phyloP scores from a whole-genome alignment of 2,888 invertebrate genomes.

The Drosophila tripunctata region DNA sequence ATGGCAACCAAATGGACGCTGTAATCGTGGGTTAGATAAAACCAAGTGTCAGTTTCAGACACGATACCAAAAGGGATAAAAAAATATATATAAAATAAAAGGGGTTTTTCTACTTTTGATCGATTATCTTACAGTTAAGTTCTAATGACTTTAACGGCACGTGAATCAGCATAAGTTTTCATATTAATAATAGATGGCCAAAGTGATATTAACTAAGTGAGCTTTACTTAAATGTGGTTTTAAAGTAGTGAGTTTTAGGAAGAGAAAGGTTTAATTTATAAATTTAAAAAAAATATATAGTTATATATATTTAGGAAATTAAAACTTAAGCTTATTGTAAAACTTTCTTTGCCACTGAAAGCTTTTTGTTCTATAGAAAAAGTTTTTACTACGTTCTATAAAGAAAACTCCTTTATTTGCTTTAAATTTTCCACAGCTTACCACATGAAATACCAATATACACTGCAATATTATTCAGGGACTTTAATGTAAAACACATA shows the following conservation, averaged over 20 bases:
- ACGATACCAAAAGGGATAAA: neutral
- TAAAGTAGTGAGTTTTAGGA: no score
- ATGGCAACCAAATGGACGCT: constrained; percentile 37
- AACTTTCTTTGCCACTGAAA: no score
- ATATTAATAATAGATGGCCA: neutral
- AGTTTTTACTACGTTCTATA: no score
- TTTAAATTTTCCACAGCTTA: neutral
- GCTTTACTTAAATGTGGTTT: neutral
- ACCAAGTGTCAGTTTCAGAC: constrained; percentile 8
- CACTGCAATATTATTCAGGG: neutral
- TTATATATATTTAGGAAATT: no score
- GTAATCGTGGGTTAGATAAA: constrained; percentile 36
- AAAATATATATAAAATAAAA: constrained; percentile 2
- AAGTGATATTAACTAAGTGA: neutral
- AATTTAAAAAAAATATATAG: no score
- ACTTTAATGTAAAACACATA: neutral
- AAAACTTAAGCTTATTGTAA: no score
- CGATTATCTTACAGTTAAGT: constrained; percentile 23
- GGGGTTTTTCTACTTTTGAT: constrained; percentile 27
- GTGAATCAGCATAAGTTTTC: neutral
- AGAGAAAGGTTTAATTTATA: neutral
- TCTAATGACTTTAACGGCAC: neutral
- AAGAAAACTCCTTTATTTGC: no score
- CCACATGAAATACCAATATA: neutral
- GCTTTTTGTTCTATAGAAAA: no score